A percentile compares a stretch with the other conserved stretches of the same genome.
Evolutionary conservation across 2,888 invertebrate genomes (phyloP).

Genomic region (Lasioglossum vierecki): DNA sequence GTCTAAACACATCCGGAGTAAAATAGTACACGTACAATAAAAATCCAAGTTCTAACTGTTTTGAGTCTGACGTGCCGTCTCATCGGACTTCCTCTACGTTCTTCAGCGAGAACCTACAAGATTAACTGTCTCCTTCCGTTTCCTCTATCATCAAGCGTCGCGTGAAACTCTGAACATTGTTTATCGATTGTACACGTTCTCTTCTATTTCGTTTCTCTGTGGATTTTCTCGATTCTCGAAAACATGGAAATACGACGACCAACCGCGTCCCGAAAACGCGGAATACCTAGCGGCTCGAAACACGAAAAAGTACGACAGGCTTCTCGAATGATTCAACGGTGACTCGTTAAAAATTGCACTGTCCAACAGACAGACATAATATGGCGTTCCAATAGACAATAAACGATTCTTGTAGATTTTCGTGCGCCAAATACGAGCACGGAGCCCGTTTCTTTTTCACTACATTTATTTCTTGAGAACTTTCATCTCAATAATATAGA

Average conservation of each 20-base stretch:
- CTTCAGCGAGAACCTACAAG: constrained; percentile 54
- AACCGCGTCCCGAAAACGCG: neutral
- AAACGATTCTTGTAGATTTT: neutral
- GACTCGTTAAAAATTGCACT: neutral
- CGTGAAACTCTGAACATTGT: constrained; percentile 49
- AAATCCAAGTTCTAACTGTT: constrained; percentile 75
- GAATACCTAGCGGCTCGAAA: constrained; percentile 7
- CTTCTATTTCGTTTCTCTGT: constrained; percentile 22
- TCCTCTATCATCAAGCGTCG: constrained; percentile 53
- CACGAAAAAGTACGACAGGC: constrained; percentile 6
- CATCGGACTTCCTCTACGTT: constrained; percentile 54
- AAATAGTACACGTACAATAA: constrained; percentile 61
- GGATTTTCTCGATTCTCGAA: constrained; percentile 10
- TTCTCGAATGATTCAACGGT: neutral
- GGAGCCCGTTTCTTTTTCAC: neutral
- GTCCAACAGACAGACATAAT: neutral
- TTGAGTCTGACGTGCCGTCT: constrained; percentile 59
- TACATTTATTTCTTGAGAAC: neutral
- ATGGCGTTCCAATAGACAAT: neutral
- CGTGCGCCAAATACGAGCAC: neutral
- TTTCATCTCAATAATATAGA: neutral
- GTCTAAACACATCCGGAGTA: constrained; percentile 54
- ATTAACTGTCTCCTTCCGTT: constrained; percentile 38
- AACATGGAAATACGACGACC: constrained; percentile 30
- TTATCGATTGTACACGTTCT: constrained; percentile 36